Base-by-base conservation (phyloP, 2,797 vertebrate species). In the Urophycis tenuis region DNA sequence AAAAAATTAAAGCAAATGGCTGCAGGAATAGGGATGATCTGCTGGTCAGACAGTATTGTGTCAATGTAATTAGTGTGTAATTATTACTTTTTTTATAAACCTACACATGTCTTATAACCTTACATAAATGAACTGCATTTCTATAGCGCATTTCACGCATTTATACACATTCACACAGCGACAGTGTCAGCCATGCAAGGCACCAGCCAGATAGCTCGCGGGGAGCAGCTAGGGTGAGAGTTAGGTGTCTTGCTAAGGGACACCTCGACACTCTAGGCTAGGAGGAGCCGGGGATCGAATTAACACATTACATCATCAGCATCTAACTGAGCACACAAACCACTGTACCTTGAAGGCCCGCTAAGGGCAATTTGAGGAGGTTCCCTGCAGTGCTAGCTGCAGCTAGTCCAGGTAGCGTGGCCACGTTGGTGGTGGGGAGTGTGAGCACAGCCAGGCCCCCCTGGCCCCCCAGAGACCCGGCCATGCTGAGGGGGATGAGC, bases 401-500 rank as follows among this genome's bases (percentile, higher is more conserved):
- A 41, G 95, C 85, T 60, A 98, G 87, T 85, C 95, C 96, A 39
- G 96, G 95, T 45, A 98, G 93, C 84, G 96, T 93, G 74, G 97
- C 95, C 77, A 99, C 92, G 14, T 91, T 96, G 87, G 95, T 95
- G 71, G 96, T 95, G 80, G 97, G 97, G 84, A 98, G 92, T 82
- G 96, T 98, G 89, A 97, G 94, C 82, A 99, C 93, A 76, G 96
- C 96, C 88, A 99, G 93, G 84, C 96, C 95, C 60, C 95, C 95
- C 91, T 97, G 96, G 77, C 95, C 94, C 31, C 93, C 93, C 81
- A 97, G 92, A 89, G 96, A 96, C 84, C 95, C 95, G 53, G 95
- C 95, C 96, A 99, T 94, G 85, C 93, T 97, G 89, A 99, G 90
- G 84, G 97, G 97, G 91, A 99, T 97, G 89, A 99, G 95, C 91